These are phyloP conservation scores for Ceyx melanurus DNA, from an alignment of 2,113 vertebrate species.

Conservation along the genomic window DNA sequence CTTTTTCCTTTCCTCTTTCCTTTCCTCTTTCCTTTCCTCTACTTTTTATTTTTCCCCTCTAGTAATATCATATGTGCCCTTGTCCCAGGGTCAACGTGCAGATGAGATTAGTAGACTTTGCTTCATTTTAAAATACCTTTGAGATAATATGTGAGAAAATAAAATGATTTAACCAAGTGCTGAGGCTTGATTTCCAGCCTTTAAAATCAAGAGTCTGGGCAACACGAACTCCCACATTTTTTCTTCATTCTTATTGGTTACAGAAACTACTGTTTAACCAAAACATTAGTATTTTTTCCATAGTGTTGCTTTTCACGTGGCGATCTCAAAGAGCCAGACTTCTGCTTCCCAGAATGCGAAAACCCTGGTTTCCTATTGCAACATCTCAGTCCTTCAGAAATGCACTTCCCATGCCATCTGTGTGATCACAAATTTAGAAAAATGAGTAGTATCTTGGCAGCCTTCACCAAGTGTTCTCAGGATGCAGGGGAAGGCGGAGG, in stretches of 20 bases:
- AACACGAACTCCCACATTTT: neutral
- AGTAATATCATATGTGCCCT: neutral
- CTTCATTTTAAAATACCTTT: neutral
- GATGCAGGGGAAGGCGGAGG: neutral
- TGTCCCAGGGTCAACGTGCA: neutral
- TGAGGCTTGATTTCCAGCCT: neutral
- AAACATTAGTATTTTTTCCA: slow-evolving; percentile 1
- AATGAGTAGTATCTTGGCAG: slow-evolving; percentile 39
- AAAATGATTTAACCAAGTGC: neutral
- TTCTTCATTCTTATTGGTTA: neutral
- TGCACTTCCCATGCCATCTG: slow-evolving; percentile 32
- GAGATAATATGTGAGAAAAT: neutral
- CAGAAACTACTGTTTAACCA: neutral
- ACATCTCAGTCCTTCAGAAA: slow-evolving; percentile 25
- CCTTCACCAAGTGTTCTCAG: neutral
- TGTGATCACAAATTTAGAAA: slow-evolving; percentile 40
- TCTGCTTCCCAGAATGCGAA: neutral
- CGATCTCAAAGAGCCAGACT: slow-evolving; percentile 13
- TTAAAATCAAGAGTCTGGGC: neutral
- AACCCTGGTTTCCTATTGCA: neutral
- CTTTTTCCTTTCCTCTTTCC: too few relatives aligned
- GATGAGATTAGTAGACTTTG: neutral
- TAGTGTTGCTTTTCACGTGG: neutral
- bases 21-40: too few relatives aligned
- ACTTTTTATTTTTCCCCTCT: neutral